Conservation (phyloP, 2,113 vertebrate species). For the Gallinago paraguaiae region DNA sequence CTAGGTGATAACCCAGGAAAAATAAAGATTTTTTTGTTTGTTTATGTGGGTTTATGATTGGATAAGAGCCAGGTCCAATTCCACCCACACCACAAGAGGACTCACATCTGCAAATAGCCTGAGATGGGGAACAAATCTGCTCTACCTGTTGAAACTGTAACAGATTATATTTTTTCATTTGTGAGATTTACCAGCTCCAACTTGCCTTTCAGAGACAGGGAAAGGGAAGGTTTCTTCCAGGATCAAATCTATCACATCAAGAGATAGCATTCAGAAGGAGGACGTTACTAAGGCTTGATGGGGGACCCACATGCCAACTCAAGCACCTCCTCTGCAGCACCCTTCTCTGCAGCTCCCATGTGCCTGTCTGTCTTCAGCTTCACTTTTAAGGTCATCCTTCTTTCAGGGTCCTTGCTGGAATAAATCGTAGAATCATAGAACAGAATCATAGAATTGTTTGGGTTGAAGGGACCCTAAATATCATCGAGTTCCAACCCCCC, state of each 20-base stretch:
- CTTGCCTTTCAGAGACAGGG: background rate
- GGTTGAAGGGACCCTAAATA: too few relatives aligned
- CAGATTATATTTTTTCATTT: background rate
- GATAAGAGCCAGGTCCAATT: background rate
- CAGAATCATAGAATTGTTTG: too few relatives aligned
- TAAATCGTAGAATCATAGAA: background rate
- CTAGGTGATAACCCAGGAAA: background rate
- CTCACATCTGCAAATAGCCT: background rate
- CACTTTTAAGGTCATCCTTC: background rate
- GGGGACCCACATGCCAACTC: background rate
- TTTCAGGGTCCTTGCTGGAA: background rate
- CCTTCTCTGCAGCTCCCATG: fast-evolving
- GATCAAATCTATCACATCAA: background rate
- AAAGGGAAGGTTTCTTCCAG: background rate
- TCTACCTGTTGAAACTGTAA: background rate
- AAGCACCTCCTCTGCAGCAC: background rate
- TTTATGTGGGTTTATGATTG: background rate
- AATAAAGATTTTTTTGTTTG: background rate
- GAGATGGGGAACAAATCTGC: background rate
- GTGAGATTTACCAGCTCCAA: background rate
- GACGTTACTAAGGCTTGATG: background rate
- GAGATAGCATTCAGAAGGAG: background rate
- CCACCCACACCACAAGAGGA: background rate
- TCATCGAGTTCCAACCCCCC: too few relatives aligned
- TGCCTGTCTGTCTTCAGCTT: background rate